Evolutionary conservation across 2,888 invertebrate species (phyloP).

Genomic region (Ptilodon capucinus): DNA sequence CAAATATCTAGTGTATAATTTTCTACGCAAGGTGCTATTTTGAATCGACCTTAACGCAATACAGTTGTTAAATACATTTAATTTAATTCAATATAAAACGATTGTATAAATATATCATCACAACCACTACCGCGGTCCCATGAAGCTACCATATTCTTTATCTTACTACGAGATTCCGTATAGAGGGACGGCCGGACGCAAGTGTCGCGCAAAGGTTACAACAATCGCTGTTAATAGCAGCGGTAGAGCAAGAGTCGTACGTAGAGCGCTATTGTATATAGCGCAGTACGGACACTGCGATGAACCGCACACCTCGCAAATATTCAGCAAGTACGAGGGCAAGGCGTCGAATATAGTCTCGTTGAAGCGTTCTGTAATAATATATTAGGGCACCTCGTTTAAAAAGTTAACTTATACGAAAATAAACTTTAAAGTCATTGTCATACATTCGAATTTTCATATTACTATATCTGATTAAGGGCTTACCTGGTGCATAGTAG

Average conservation of each 20-base stretch:
- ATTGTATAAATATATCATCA: too few relatives aligned
- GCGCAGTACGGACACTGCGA: slow-evolving; percentile 97
- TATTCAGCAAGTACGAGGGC: slow-evolving; percentile 92
- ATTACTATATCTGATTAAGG: slow-evolving; percentile 1
- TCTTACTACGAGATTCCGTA: slow-evolving; percentile 19
- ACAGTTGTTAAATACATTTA: too few relatives aligned
- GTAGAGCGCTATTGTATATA: slow-evolving; percentile 87
- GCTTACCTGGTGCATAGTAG: slow-evolving; percentile 96
- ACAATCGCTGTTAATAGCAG: slow-evolving; percentile 34
- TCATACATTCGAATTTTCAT: slow-evolving; percentile 5
- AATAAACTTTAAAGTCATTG: too few relatives aligned
- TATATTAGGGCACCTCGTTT: neutral
- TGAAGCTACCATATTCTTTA: neutral
- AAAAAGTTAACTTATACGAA: neutral
- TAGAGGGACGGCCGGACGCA: slow-evolving; percentile 14
- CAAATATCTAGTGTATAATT: too few relatives aligned
- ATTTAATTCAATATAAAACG: too few relatives aligned
- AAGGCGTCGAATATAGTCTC: slow-evolving; percentile 95
- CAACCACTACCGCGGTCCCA: neutral
- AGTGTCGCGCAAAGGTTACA: slow-evolving; percentile 19
- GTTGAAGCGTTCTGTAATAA: slow-evolving; percentile 91
- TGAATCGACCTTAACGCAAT: too few relatives aligned
- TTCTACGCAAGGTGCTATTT: too few relatives aligned
- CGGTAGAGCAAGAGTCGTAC: slow-evolving; percentile 36
- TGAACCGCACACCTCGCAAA: slow-evolving; percentile 97